phyloP scores from a whole-genome alignment of 2,888 invertebrate species.

The Oscheius sp. region DNA sequence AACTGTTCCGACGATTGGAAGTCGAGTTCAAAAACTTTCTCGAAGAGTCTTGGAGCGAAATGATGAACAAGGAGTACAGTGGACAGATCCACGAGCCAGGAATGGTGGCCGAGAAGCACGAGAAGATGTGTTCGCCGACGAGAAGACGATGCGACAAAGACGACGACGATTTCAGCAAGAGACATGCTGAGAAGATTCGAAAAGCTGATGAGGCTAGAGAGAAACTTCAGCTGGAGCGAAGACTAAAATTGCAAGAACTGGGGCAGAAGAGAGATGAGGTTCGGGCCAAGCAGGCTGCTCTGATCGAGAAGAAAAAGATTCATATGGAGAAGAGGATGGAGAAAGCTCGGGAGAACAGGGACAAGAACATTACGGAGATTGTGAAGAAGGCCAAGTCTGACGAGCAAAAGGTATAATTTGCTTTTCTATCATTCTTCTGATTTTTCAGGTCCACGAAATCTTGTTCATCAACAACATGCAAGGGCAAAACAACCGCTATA shows the following conservation, averaged over 20 bases:
- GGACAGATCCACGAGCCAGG: slow-evolving; percentile 84
- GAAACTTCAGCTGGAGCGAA: slow-evolving; percentile 85
- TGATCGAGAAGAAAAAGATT: slow-evolving; percentile 82
- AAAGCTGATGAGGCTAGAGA: slow-evolving; percentile 89
- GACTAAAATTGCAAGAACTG: slow-evolving; percentile 86
- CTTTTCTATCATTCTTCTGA: neutral
- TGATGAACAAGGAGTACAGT: slow-evolving; percentile 49
- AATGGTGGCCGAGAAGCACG: slow-evolving; percentile 89
- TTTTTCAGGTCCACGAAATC: slow-evolving; percentile 85
- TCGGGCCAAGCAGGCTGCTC: slow-evolving; percentile 84
- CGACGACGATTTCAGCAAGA: slow-evolving; percentile 64
- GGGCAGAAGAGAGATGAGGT: slow-evolving; percentile 82
- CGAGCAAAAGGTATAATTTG: slow-evolving; percentile 82
- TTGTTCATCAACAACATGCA: slow-evolving; percentile 96
- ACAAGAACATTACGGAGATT: slow-evolving; percentile 80
- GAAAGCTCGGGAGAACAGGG: slow-evolving; percentile 90
- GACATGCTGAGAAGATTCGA: slow-evolving; percentile 89
- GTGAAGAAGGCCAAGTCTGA: slow-evolving; percentile 96
- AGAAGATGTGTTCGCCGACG: slow-evolving; percentile 88
- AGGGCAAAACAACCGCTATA: slow-evolving; percentile 91
- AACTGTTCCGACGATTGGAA: slow-evolving; percentile 32
- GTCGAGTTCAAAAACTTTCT: slow-evolving; percentile 34
- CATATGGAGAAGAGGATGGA: slow-evolving; percentile 76
- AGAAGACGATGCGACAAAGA: slow-evolving; percentile 49
- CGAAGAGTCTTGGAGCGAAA: slow-evolving; percentile 51